Percentiles rank a stretch among this genome's conserved stretches.
These are phyloP conservation scores for Eospalax fontanierii DNA, from an alignment of 2,797 vertebrate genomes.

Conservation along the genomic window DNA sequence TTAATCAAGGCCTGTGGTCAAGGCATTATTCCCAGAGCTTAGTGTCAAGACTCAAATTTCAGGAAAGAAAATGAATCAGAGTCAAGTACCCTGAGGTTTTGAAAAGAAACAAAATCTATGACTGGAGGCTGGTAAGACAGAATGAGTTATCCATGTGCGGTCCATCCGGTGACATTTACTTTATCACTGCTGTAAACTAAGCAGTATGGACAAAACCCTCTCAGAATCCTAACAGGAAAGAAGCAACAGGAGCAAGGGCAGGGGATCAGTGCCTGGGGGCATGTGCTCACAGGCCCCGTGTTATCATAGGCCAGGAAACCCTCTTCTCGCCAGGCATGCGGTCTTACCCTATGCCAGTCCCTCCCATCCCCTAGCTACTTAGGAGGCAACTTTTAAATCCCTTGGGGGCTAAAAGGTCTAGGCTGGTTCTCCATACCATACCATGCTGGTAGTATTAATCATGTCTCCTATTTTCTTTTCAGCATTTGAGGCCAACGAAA, in stretches of 20 bases:
- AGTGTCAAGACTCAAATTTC: not conserved
- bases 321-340: not conserved
- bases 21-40: not conserved
- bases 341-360: not conserved
- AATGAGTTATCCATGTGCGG: not conserved
- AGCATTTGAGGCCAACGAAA: not conserved
- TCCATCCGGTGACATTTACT: not conserved
- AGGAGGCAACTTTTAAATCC: not conserved
- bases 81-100: not conserved
- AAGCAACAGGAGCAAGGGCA: not conserved
- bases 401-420: not conserved
- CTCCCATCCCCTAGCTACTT: not conserved
- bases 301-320: not conserved
- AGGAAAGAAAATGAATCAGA: not conserved
- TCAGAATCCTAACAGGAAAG: not conserved
- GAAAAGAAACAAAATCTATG: not conserved
- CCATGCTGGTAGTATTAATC: not conserved
- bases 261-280: not conserved
- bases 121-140: not conserved
- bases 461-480: slow-evolving; percentile 48
- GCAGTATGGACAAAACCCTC: not conserved
- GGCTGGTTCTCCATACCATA: not conserved
- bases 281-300: not conserved
- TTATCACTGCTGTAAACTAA: not conserved
- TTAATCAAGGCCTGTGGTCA: not conserved